Evolutionary conservation across 2,888 invertebrate species (phyloP).

Genomic region (Taphrorychus bicolor): DNA sequence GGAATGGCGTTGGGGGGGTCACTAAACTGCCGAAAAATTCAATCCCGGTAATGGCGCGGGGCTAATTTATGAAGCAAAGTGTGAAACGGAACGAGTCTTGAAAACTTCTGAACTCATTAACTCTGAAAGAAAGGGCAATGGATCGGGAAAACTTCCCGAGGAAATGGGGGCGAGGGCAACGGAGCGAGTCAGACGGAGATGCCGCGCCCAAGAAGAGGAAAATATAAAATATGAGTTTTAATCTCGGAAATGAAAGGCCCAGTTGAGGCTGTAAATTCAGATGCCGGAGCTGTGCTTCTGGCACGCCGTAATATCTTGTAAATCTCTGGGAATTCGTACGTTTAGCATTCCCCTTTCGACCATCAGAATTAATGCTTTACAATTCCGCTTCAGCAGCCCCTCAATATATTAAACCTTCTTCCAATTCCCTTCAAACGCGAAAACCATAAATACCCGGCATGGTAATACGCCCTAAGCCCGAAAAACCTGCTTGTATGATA

Average conservation of each 20-base stretch:
- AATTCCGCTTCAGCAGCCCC: constrained; percentile 8
- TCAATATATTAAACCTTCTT: constrained; percentile 18
- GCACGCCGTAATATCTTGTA: background rate
- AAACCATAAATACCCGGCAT: constrained; percentile 33
- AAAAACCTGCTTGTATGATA: constrained; percentile 41
- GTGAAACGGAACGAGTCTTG: constrained; percentile 46
- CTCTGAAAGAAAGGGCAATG: constrained; percentile 53
- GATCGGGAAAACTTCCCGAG: constrained; percentile 50
- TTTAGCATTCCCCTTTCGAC: background rate
- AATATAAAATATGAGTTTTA: constrained; percentile 62
- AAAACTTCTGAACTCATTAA: constrained; percentile 52
- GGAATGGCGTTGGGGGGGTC: constrained; percentile 35
- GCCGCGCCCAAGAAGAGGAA: constrained; percentile 50
- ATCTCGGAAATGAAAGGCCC: constrained; percentile 51
- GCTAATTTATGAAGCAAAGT: constrained; percentile 47
- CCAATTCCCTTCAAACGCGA: constrained; percentile 22
- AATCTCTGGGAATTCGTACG: constrained; percentile 1
- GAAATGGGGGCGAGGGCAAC: constrained; percentile 41
- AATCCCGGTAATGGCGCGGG: constrained; percentile 46
- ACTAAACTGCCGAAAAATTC: constrained; percentile 47
- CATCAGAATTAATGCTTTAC: constrained; percentile 10
- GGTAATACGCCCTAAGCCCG: constrained; percentile 30
- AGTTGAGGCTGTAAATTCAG: constrained; percentile 18
- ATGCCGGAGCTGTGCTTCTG: background rate
- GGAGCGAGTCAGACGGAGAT: constrained; percentile 53